phyloP scores from a whole-genome alignment of 1,140 invertebrate species.

The Ceratina australensis region DNA sequence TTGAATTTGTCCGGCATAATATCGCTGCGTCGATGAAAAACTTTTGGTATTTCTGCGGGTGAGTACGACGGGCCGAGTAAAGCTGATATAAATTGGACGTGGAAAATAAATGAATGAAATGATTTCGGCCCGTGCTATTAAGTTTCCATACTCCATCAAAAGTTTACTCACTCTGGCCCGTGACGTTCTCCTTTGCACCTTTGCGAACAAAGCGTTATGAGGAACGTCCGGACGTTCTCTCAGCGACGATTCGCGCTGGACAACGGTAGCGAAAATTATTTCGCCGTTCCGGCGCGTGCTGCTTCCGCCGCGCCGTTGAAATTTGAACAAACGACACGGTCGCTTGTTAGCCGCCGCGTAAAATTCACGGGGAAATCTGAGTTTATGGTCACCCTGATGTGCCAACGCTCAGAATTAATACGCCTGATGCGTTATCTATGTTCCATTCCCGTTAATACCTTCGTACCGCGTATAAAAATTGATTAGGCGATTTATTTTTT shows the following conservation, averaged over 20 bases:
- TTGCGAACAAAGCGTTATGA: constrained; percentile 35
- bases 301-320: constrained; percentile 15
- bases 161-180: background rate
- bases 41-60: background rate
- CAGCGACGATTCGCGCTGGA: constrained; percentile 13
- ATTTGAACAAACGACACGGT: constrained; percentile 34
- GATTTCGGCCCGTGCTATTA: too few relatives aligned
- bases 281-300: constrained; percentile 31
- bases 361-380: constrained; percentile 14
- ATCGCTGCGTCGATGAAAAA: too few relatives aligned
- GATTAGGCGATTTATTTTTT: too few relatives aligned
- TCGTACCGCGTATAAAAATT: too few relatives aligned
- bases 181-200: constrained; percentile 11
- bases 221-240: constrained; percentile 28
- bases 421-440: background rate
- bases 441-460: too few relatives aligned
- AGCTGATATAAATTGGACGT: too few relatives aligned
- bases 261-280: constrained; percentile 39
- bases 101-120: too few relatives aligned
- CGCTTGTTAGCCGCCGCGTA: constrained; percentile 24
- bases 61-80: too few relatives aligned
- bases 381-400: background rate
- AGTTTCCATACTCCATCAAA: too few relatives aligned
- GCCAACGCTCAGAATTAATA: background rate
- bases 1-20: background rate